Evolutionary conservation across 2,888 invertebrate genomes (phyloP), one percentile per base, ranked within the genome.

Genomic region (Pedicia rivosa): DNA sequence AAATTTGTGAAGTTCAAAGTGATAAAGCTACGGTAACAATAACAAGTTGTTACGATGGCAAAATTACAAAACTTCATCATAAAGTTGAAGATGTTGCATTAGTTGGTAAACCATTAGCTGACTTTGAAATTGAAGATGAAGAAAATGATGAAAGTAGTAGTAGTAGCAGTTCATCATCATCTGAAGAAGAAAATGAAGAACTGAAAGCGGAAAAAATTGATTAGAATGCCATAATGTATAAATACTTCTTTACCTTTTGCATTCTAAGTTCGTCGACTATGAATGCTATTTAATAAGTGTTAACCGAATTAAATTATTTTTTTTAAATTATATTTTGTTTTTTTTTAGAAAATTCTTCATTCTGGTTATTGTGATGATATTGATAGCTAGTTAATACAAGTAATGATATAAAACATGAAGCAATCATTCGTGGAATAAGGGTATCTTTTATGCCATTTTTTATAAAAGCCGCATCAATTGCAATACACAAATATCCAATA

Each of bases 11-110:
- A 64, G 98, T 99, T 13, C 95, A 98, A 61, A 97, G 97, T 56
- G 98, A 99, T 64, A 99, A 99, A 59, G 98, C 98, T 0, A 87
- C 95, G 7, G 98, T 97, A 12, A 97, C 95, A 14, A 99, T 99
- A 48, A 95, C 95, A 12, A 95, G 95, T 55, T 74, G 92, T 43
- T 95, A 86, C 56, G 91, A 92, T 56, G 94, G 94, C 9, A 65
- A 78, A 42, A 69, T 94, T 44, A 72, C 68, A 27, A 80, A 78
- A 53, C 59, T 95, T 14, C 72, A 91, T 61, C 79, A 91, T 53
- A 67, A 78, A 40, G 70, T 92, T 7, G 92, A 98, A 54, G 84
- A 83, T 40, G 74, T 76, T n/a, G 94, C 91, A 2, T 62, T 81
- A 12, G 95, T 98, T 15, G 98, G 98, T 3, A 69, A 79, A 49